A percentile compares a stretch with the other conserved stretches of the same genome.
Conservation (phyloP, 2,797 vertebrate genomes). For the Xenentodon cancila region DNA sequence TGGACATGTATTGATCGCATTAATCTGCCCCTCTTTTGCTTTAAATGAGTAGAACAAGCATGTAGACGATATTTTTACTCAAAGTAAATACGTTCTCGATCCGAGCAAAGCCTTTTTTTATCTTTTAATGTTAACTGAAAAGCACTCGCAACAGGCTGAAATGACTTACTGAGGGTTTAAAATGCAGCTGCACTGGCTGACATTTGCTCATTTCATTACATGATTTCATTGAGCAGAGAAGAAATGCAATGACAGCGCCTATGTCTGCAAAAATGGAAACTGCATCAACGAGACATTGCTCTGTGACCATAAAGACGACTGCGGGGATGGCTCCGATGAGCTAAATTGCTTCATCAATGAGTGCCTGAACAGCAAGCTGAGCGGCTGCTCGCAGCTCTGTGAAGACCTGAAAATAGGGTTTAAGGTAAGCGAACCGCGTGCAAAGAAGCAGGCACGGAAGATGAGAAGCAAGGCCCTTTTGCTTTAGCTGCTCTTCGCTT, state of each 20-base stretch:
- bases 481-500: constrained; percentile 45
- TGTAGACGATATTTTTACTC: background rate
- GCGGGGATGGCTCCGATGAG: constrained; percentile 91
- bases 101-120: background rate
- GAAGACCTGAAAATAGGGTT: constrained; percentile 96
- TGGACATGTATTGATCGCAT: background rate
- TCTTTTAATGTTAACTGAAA: constrained; percentile 4
- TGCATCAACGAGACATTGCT: constrained; percentile 90
- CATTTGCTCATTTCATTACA: constrained; percentile 26
- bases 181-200: constrained; percentile 1
- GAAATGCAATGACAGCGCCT: constrained; percentile 92
- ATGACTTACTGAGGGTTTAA: constrained; percentile 11
- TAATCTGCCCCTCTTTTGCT: background rate
- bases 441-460: background rate
- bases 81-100: background rate
- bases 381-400: constrained; percentile 96
- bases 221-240: constrained; percentile 81
- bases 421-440: constrained; percentile 85
- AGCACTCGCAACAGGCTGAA: background rate
- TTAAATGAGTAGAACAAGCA: background rate
- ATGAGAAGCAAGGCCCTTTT: background rate
- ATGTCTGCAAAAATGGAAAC: constrained; percentile 88
- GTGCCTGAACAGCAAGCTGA: constrained; percentile 92
- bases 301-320: constrained; percentile 93
- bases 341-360: constrained; percentile 96